Base-by-base conservation (phyloP, 2,888 invertebrate genomes). In the Eumerus sabulonum region DNA sequence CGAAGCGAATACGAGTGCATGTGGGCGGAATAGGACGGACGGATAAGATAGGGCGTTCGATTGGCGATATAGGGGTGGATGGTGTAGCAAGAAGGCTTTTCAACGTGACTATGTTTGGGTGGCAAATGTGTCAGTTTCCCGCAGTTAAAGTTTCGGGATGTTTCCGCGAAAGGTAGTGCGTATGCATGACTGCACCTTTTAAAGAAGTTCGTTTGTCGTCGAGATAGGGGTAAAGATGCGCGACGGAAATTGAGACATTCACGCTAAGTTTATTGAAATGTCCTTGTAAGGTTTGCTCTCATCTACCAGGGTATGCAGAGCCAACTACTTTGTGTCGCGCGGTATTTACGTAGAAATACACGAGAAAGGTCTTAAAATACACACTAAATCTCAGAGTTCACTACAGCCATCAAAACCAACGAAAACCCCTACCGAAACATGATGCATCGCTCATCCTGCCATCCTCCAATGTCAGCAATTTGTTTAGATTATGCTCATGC, bases 401-500 rank as follows among this genome's bases (percentile, higher is more conserved):
- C 27, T 4, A 27, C 2, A 27, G 7, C 2, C 2, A 27, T 4
- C 2, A 27, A 27, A 27, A 27, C 3, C 2, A 27, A 7, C 7
- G 27, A 27, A 2, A 7, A 27, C 27, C 27, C 27, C 27, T 4
- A 27, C 27, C 27, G 27, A 42, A 73, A 68, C 44, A 76, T 64
- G 59, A 72, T 64, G 64, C 45, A 45, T 57, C 42, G 64, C 64
- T 72, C 64, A 76, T 59, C 53, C 63, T 13, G 40, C 60, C 56
- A 67, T 77, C 67, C 14, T 63, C 67, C 73, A 73, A 51, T 40
- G 63, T 60, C 38, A 18, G 74, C 68, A 79, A 79, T 79, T 79
- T 79, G 79, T 79, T 79, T 79, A 74, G 79, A 79, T 79, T 79
- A 79, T 79, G 79, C 60, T 74, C 68, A 64, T 70, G 79, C 74